These are phyloP conservation scores for Melanargia galathea DNA, from an alignment of 2,888 invertebrate species.

Conservation along the genomic window DNA sequence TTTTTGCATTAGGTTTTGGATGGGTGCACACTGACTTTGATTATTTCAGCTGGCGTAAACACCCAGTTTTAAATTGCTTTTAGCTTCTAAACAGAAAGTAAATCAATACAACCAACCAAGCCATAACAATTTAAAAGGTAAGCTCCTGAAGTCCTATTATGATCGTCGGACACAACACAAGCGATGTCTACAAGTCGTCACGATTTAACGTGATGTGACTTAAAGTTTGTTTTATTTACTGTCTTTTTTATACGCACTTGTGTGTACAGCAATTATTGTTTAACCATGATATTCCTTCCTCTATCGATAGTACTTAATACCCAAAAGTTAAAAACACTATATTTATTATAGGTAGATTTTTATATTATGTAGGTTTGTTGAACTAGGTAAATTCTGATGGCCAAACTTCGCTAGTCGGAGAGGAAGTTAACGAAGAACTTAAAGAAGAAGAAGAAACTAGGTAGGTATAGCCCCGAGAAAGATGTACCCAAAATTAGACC, in stretches of 20 bases:
- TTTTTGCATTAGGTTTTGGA: neutral
- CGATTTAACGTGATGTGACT: constrained; percentile 15
- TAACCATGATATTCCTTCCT: too few species aligned
- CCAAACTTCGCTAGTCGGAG: too few species aligned
- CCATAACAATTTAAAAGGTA: neutral
- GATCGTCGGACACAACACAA: constrained; percentile 1
- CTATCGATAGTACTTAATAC: neutral
- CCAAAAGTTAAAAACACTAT: too few species aligned
- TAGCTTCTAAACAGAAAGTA: neutral
- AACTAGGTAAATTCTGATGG: too few species aligned
- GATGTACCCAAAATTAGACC: too few species aligned
- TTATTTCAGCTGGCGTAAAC: neutral
- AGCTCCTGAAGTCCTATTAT: neutral
- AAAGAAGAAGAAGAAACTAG: too few species aligned
- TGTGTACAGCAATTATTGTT: neutral
- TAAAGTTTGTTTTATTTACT: constrained; percentile 6
- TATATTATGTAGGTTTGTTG: too few species aligned
- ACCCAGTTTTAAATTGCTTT: neutral
- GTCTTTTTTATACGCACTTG: neutral
- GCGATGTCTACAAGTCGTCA: constrained; percentile 9
- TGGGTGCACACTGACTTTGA: neutral
- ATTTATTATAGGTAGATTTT: too few species aligned
- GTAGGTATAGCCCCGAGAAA: too few species aligned
- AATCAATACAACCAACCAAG: neutral
- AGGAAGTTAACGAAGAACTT: too few species aligned